These are phyloP conservation scores for Venturia canescens DNA, from an alignment of 1,140 invertebrate genomes.

Conservation along the genomic window DNA sequence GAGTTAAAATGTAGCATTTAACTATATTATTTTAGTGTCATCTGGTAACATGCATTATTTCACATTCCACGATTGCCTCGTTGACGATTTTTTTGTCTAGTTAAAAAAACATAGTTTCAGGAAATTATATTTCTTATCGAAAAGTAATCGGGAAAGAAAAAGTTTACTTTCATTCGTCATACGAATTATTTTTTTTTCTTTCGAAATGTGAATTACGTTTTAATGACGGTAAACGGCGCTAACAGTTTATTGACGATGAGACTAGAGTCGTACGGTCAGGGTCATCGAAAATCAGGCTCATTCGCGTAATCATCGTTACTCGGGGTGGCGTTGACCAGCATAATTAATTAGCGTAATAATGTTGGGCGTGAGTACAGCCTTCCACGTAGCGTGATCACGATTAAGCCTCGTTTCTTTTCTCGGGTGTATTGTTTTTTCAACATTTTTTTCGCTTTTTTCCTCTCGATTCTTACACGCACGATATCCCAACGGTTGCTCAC, in stretches of 20 bases:
- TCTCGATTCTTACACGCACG: slow-evolving; percentile 27
- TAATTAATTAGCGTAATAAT: slow-evolving; percentile 71
- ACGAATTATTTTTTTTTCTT: too few species aligned
- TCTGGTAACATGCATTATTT: too few species aligned
- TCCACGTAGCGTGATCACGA: slow-evolving; percentile 54
- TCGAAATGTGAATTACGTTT: too few species aligned
- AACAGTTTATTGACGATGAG: not conserved
- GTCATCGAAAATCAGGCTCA: slow-evolving; percentile 8
- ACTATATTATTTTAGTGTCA: too few species aligned
- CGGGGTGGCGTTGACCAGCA: slow-evolving; percentile 69
- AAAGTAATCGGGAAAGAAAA: too few species aligned
- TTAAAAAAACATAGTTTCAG: too few species aligned
- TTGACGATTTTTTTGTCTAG: too few species aligned
- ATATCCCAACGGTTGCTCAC: slow-evolving; percentile 36
- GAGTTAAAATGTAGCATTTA: too few species aligned
- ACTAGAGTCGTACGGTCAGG: not conserved
- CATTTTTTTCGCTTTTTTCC: slow-evolving; percentile 51
- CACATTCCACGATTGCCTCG: too few species aligned
- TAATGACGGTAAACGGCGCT: too few species aligned
- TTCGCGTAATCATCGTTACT: slow-evolving; percentile 49
- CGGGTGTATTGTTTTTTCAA: slow-evolving; percentile 46
- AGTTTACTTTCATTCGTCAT: too few species aligned
- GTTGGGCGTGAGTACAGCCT: slow-evolving; percentile 44
- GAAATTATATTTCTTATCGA: too few species aligned
- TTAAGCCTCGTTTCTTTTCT: slow-evolving; percentile 28